Percentiles rank a stretch among this genome's conserved stretches.
These are phyloP conservation scores for Gastracanthus pulcherrimus DNA, from an alignment of 2,888 invertebrate genomes.

Conservation along the genomic window DNA sequence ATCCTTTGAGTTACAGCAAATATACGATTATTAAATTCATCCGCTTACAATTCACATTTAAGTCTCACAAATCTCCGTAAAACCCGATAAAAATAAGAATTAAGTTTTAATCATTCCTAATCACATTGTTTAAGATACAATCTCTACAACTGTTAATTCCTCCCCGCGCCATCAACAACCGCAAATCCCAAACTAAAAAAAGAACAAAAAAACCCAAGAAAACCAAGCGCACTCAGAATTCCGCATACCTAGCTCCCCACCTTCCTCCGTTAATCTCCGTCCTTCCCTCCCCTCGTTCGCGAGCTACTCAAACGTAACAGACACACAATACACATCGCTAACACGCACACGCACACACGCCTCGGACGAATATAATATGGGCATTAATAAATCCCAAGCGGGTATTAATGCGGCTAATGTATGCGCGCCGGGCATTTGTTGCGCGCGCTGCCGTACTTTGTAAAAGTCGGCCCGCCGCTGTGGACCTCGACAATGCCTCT, in stretches of 20 bases:
- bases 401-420: conserved; percentile 76
- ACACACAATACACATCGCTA: background rate
- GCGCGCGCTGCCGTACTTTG: conserved; percentile 67
- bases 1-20: no score
- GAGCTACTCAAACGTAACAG: background rate
- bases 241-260: background rate
- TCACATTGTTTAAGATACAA: no score
- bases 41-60: no score
- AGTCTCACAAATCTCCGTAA: no score
- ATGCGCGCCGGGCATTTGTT: conserved; percentile 73
- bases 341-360: conserved; percentile 42
- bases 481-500: conserved; percentile 61
- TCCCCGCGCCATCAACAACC: no score
- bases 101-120: no score
- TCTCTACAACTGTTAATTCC: no score
- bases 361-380: conserved; percentile 73
- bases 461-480: conserved; percentile 68
- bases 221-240: background rate
- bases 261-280: conserved; percentile 5
- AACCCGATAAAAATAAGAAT: no score
- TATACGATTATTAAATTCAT: no score
- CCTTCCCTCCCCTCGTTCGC: background rate
- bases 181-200: no score
- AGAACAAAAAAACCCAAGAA: background rate
- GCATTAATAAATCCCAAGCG: conserved; percentile 75